Evolutionary conservation across 2,888 invertebrate genomes (phyloP).

Genomic region (Dasypogon diadema): DNA sequence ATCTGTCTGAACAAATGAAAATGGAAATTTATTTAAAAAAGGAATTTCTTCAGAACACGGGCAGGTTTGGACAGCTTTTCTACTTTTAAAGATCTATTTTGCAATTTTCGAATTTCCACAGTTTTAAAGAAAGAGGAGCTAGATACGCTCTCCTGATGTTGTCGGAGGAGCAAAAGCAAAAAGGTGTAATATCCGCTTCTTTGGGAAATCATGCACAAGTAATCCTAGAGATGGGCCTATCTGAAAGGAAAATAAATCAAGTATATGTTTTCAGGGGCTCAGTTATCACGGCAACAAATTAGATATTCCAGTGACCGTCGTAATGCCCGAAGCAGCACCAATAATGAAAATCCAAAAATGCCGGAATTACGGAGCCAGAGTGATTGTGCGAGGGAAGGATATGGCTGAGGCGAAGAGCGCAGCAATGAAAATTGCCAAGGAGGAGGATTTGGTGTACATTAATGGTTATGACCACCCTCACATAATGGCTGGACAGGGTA

Average conservation of each 20-base stretch:
- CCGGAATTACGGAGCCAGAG: slow-evolving; percentile 84
- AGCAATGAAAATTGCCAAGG: slow-evolving; percentile 81
- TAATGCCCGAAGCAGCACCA: slow-evolving; percentile 96
- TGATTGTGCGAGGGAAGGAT: slow-evolving; percentile 79
- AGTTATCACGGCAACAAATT: slow-evolving; percentile 83
- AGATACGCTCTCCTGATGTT: slow-evolving; percentile 85
- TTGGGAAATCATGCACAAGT: slow-evolving; percentile 92
- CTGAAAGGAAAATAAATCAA: too few species aligned
- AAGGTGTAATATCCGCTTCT: slow-evolving; percentile 92
- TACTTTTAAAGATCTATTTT: background rate
- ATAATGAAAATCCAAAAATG: slow-evolving; percentile 96
- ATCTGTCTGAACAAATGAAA: slow-evolving; percentile 80
- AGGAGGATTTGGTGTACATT: slow-evolving; percentile 81
- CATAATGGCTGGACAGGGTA: slow-evolving; percentile 95
- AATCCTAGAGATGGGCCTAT: too few species aligned
- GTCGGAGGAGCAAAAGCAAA: slow-evolving; percentile 76
- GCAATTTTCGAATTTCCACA: slow-evolving; percentile 62
- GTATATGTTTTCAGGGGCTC: slow-evolving; percentile 68
- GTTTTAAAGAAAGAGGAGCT: slow-evolving; percentile 96
- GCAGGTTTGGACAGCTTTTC: slow-evolving; percentile 75
- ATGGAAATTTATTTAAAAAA: slow-evolving; percentile 94
- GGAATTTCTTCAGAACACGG: slow-evolving; percentile 94
- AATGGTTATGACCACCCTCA: slow-evolving; percentile 97
- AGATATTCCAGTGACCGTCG: slow-evolving; percentile 81
- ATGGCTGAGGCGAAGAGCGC: slow-evolving; percentile 87